These are phyloP conservation scores for Automeris io DNA, from an alignment of 2,888 invertebrate genomes.

Conservation along the genomic window DNA sequence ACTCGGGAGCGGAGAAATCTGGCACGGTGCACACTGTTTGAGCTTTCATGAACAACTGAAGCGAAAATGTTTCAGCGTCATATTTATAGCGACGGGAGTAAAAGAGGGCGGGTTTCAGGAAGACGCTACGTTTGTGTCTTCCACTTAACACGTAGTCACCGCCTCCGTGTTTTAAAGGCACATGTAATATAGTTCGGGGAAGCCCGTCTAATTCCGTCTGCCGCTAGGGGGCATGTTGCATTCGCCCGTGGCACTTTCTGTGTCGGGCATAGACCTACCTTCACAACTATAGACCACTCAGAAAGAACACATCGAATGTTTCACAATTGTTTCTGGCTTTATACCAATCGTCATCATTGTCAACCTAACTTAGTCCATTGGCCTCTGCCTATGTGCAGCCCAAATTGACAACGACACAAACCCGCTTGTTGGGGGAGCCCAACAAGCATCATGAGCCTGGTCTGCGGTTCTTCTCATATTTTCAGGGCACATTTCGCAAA, in stretches of 20 bases:
- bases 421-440: too few species aligned
- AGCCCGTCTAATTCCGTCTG: constrained; percentile 52
- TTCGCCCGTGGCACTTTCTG: constrained; percentile 27
- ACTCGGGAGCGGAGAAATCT: constrained; percentile 44
- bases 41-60: constrained; percentile 69
- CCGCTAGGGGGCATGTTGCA: constrained; percentile 28
- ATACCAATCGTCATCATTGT: too few species aligned
- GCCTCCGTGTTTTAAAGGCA: constrained; percentile 48
- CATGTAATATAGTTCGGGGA: constrained; percentile 63
- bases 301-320: too few species aligned
- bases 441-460: too few species aligned
- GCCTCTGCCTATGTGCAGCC: too few species aligned
- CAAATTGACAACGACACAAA: too few species aligned
- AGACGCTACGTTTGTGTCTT: constrained; percentile 45
- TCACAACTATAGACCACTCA: too few species aligned
- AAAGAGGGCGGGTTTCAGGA: constrained; percentile 63
- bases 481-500: too few species aligned
- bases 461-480: too few species aligned
- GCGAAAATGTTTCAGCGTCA: constrained; percentile 49
- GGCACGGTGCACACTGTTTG: constrained; percentile 54
- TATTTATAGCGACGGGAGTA: constrained; percentile 60
- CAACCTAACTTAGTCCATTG: too few species aligned
- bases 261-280: too few species aligned
- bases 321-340: too few species aligned
- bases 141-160: constrained; percentile 63